phyloP scores from a whole-genome alignment of 2,888 invertebrate genomes.

The Platerodrilus igneus region DNA sequence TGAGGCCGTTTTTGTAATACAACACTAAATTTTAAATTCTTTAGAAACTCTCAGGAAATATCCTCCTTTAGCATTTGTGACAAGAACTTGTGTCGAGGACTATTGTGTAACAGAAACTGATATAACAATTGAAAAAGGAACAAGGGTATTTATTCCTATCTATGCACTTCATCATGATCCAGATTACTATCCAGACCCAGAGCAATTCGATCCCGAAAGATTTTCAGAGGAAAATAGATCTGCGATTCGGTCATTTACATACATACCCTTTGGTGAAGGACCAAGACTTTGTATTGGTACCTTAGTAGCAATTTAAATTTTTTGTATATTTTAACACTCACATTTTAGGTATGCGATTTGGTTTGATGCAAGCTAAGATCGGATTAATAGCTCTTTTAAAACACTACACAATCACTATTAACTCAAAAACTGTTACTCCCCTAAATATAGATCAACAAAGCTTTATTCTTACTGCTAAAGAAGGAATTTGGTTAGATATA shows the following conservation, averaged over 20 bases:
- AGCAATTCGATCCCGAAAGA: slow-evolving; percentile 51
- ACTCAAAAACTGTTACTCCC: not conserved
- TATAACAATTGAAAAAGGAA: slow-evolving; percentile 29
- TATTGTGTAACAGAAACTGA: slow-evolving; percentile 34
- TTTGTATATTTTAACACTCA: not conserved
- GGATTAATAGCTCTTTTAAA: not conserved
- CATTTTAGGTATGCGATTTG: slow-evolving; percentile 1
- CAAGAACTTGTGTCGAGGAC: slow-evolving; percentile 30
- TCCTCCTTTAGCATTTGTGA: slow-evolving; percentile 33
- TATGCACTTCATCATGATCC: slow-evolving; percentile 35
- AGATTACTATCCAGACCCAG: slow-evolving; percentile 42
- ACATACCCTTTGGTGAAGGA: slow-evolving; percentile 57
- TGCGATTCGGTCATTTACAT: slow-evolving; percentile 45
- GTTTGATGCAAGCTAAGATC: not conserved
- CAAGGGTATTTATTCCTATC: slow-evolving; percentile 29
- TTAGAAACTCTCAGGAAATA: slow-evolving; percentile 37
- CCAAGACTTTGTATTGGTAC: slow-evolving; percentile 55
- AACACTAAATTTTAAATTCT: not conserved
- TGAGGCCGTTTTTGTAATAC: not conserved
- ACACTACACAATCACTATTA: not conserved
- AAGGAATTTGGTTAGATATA: too few relatives aligned
- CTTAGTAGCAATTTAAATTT: not conserved
- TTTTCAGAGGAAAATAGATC: slow-evolving; percentile 45
- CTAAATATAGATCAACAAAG: too few relatives aligned
- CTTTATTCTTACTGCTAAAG: too few relatives aligned